Base-by-base conservation (phyloP, 2,888 invertebrate species). In the Oithona nana region DNA sequence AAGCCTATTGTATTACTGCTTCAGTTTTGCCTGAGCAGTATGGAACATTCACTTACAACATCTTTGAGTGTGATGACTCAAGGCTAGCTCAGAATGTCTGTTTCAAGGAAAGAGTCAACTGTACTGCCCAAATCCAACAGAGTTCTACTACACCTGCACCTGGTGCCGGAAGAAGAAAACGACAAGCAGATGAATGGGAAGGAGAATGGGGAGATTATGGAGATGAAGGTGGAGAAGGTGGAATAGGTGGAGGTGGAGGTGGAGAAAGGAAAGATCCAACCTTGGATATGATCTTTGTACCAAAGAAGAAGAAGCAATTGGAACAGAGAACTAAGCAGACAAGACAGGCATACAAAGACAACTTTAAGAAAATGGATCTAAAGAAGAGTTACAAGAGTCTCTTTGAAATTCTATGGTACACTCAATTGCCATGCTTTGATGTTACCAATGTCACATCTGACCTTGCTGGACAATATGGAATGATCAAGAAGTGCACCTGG, bases 331-430 rank as follows among this genome's bases (percentile, higher is more conserved):
- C 39, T 16, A 39, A 39, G 16, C 39, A 16, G 6, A 11, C 39
- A 6, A 39, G 39, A 16, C 8, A 6, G 8, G 16, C 39, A 6
- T 39, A 39, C 26, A 22, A 16, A 28, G 59, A 2, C 3, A 48
- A 20, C 20, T 59, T 59, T 48, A 20, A 24, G 48, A 48, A 24
- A 20, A 31, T 59, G 48, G 48, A 59, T 20, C 39, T 59, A 3
- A 31, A 20, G 11, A 20, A 31, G 8, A 48, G 48, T 8, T 59
- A 31, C 22, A 20, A 20, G 24, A 48, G 49, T 22, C 22, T 59
- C 6, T 59, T 59, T 59, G 48, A 59, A 22, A 59, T 59, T 30
- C 48, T 59, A 11, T 59, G 59, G 59, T 39, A 59, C 24, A 39
- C 54, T 3, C 6, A 26, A 16, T 26, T 54, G 24, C 54, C 54